A percentile compares a stretch with the other conserved stretches of the same genome.
Evolutionary conservation across 2,888 invertebrate genomes (phyloP).

Genomic region (Lasioglossum villosulum): DNA sequence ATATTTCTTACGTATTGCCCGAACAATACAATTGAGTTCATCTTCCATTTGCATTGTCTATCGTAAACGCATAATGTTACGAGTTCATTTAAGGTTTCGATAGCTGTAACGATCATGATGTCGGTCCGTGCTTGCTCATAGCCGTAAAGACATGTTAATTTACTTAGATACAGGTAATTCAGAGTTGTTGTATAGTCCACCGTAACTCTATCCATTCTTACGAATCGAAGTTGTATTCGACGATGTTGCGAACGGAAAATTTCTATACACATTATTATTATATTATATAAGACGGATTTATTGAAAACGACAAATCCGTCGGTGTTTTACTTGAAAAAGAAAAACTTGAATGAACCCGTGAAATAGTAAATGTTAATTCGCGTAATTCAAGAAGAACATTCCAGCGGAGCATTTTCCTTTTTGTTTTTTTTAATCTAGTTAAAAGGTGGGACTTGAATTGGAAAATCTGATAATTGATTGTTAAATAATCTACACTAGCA

Average conservation of each 20-base stretch:
- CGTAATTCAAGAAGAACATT: constrained; percentile 49
- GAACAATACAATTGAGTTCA: constrained; percentile 87
- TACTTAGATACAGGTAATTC: constrained; percentile 27
- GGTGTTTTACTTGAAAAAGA: background rate
- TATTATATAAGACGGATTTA: constrained; percentile 9
- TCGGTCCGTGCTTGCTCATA: constrained; percentile 34
- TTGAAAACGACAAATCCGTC: background rate
- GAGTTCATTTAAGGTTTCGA: constrained; percentile 54
- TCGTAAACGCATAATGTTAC: constrained; percentile 68
- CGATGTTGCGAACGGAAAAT: constrained; percentile 22
- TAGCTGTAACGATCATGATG: constrained; percentile 37
- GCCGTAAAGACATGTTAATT: constrained; percentile 25
- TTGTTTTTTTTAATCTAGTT: constrained; percentile 7
- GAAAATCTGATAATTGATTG: constrained; percentile 14
- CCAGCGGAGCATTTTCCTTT: constrained; percentile 49
- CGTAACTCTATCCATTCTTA: constrained; percentile 28
- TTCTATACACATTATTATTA: constrained; percentile 1
- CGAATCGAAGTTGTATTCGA: constrained; percentile 52
- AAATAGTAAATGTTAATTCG: constrained; percentile 25
- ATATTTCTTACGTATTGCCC: constrained; percentile 95
- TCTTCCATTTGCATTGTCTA: constrained; percentile 61
- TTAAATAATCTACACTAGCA: background rate
- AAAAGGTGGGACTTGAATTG: constrained; percentile 8
- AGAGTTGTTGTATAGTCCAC: constrained; percentile 17
- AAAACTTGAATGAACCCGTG: constrained; percentile 12